These are phyloP conservation scores for Nasonovia ribisnigri DNA, from an alignment of 2,888 invertebrate species.

Conservation along the genomic window DNA sequence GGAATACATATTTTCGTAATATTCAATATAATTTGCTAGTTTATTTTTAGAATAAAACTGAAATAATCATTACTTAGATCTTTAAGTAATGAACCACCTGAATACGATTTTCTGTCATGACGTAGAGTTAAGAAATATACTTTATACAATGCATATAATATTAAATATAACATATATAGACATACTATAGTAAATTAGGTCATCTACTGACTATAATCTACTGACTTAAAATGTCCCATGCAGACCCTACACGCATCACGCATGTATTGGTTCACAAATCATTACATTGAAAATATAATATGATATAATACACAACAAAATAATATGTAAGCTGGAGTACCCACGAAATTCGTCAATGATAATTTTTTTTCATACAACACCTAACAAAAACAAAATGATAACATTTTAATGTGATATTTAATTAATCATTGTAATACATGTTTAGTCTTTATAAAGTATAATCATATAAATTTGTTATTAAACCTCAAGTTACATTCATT, in stretches of 20 bases:
- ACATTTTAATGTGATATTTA: neutral
- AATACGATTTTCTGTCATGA: constrained; percentile 9
- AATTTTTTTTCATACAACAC: neutral
- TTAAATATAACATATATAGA: neutral
- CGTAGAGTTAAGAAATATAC: neutral
- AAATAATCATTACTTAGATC: neutral
- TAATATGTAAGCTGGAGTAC: neutral
- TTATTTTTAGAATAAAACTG: neutral
- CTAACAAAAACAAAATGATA: neutral
- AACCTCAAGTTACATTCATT: neutral
- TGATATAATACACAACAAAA: neutral
- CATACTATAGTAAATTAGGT: constrained; percentile 11
- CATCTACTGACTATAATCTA: no score
- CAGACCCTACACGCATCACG: neutral
- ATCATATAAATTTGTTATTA: no score
- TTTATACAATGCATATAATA: neutral
- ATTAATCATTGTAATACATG: neutral
- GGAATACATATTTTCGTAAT: no score
- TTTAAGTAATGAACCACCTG: neutral
- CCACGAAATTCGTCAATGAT: neutral
- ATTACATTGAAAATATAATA: neutral
- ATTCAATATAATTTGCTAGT: neutral
- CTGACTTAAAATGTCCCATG: constrained; percentile 8
- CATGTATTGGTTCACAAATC: neutral
- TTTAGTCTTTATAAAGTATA: neutral